Evolutionary conservation across 2,113 vertebrate species (phyloP).

Genomic region (Brachyistius frenatus): DNA sequence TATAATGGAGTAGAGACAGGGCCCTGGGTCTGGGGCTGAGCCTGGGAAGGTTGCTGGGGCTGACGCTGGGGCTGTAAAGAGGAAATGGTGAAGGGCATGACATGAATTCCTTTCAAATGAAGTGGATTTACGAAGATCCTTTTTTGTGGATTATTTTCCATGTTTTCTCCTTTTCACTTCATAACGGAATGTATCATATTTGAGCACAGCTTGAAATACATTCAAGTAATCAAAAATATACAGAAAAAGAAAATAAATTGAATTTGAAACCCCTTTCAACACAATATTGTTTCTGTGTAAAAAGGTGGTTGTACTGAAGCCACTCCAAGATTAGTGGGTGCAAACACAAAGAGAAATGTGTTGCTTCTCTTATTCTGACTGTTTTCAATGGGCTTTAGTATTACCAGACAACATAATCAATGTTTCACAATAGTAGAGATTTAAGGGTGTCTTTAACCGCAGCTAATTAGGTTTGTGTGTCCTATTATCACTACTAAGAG

Average conservation of each 20-base stretch:
- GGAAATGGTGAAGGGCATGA: background rate
- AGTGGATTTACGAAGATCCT: background rate
- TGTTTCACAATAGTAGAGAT: background rate
- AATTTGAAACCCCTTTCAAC: no score
- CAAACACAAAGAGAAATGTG: no score
- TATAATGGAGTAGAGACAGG: conserved; percentile 89
- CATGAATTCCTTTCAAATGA: conserved; percentile 8
- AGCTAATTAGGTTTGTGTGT: background rate
- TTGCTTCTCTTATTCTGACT: background rate
- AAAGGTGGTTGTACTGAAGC: no score
- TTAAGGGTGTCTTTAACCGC: background rate
- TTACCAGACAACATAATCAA: conserved; percentile 7
- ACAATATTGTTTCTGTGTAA: no score
- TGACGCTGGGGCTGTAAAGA: conserved; percentile 65
- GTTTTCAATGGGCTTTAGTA: background rate
- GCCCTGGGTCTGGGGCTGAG: conserved; percentile 83
- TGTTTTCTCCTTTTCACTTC: background rate
- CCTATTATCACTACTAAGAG: background rate
- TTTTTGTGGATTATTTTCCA: no score
- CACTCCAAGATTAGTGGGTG: no score
- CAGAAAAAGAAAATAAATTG: no score
- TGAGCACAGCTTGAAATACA: background rate
- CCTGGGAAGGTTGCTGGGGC: conserved; percentile 65
- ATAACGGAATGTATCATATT: background rate
- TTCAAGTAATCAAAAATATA: no score